Evolutionary conservation across 2,797 vertebrate species (phyloP).

Genomic region (Acrossocheilus wenchowensis): DNA sequence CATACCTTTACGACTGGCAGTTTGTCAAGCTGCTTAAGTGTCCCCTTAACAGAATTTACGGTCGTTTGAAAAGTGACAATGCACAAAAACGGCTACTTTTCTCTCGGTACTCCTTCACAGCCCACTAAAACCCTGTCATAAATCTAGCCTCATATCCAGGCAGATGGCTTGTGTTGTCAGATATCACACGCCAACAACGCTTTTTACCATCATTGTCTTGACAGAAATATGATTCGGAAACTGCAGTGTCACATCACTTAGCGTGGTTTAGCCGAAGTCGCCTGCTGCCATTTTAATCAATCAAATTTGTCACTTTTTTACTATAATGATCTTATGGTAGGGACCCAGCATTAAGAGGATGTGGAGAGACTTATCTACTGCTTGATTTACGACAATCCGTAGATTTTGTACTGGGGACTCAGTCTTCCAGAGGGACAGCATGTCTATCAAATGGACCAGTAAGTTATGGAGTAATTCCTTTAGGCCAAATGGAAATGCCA

Average conservation of each 20-base stretch:
- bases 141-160: constrained; percentile 83
- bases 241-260: constrained; percentile 97
- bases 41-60: constrained; percentile 93
- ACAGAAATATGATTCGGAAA: constrained; percentile 98
- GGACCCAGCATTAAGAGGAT: constrained; percentile 89
- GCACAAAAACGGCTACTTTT: constrained; percentile 92
- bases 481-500: constrained; percentile 54
- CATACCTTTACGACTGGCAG: constrained; percentile 79
- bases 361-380: constrained; percentile 85
- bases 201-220: constrained; percentile 95
- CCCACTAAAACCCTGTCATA: constrained; percentile 90
- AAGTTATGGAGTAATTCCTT: constrained; percentile 71
- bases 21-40: constrained; percentile 86
- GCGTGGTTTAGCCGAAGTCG: constrained; percentile 92
- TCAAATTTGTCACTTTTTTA: constrained; percentile 91
- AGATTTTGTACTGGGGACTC: constrained; percentile 73
- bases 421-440: constrained; percentile 66
- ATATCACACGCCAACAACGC: constrained; percentile 92
- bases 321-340: constrained; percentile 91
- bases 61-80: constrained; percentile 92
- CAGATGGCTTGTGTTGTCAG: constrained; percentile 90
- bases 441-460: constrained; percentile 78
- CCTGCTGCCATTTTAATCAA: constrained; percentile 95
- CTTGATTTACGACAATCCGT: constrained; percentile 86
- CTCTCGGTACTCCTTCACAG: constrained; percentile 77